Percentiles rank a stretch among this genome's conserved stretches.
Evolutionary conservation across 92 coral and sea anemone genomes (phyloP).

Genomic region (Parazoanthus darwini): DNA sequence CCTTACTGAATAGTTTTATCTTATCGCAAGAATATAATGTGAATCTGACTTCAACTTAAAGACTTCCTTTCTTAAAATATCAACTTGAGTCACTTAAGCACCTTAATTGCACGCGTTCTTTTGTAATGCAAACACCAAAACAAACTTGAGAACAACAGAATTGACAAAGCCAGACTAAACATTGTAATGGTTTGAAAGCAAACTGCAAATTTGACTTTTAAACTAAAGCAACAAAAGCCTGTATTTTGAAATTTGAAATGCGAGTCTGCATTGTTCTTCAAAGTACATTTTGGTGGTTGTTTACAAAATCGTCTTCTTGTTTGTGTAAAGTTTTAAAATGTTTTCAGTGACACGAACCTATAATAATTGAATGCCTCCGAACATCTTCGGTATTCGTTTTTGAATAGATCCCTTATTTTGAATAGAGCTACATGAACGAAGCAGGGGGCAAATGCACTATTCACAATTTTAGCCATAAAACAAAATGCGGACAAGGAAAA

Average conservation of each 20-base stretch:
- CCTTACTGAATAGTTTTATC: constrained; percentile 1
- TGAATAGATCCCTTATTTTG: neutral
- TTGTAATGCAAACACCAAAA: constrained; percentile 22
- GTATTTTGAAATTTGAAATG: neutral
- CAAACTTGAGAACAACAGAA: constrained; percentile 6
- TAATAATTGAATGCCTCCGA: neutral
- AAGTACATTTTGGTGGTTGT: neutral
- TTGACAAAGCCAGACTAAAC: constrained; percentile 22
- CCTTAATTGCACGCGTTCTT: constrained; percentile 17
- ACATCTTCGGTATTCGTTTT: neutral
- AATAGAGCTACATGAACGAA: neutral
- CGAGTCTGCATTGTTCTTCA: neutral
- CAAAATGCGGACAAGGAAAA: neutral
- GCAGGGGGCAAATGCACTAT: neutral
- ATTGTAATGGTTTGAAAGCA: neutral
- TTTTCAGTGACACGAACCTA: neutral
- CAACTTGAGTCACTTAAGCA: neutral
- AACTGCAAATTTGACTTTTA: neutral
- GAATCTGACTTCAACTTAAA: constrained; percentile 7
- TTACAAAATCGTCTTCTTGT: constrained; percentile 5
- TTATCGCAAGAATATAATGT: constrained; percentile 15
- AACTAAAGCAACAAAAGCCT: neutral
- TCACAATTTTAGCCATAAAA: neutral
- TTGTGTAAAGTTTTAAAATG: neutral
- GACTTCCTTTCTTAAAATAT: constrained; percentile 7